Conservation (phyloP, 2,113 vertebrate species). For the Orycteropus afer region DNA sequence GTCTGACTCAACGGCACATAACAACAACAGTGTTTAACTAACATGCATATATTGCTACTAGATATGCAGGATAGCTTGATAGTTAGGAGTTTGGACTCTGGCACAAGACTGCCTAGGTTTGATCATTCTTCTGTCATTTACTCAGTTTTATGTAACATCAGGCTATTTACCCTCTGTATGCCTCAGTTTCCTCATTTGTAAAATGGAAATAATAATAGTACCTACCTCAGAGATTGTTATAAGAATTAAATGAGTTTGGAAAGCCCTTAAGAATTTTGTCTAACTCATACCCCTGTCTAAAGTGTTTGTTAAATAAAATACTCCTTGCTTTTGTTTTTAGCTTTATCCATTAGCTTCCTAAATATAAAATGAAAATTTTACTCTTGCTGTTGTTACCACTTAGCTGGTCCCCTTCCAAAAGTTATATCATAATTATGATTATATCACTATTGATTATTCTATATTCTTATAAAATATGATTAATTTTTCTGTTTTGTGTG, state of each 20-base stretch:
- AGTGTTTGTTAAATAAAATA: constrained; percentile 39
- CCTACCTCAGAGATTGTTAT: background rate
- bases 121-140: background rate
- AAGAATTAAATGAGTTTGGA: background rate
- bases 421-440: background rate
- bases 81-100: background rate
- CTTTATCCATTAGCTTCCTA: constrained; percentile 11
- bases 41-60: background rate
- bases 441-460: background rate
- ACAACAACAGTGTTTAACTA: background rate
- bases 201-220: background rate
- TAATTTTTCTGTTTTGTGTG: background rate
- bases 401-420: background rate
- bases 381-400: background rate
- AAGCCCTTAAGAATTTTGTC: background rate
- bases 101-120: background rate
- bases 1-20: too few relatives aligned
- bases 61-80: background rate
- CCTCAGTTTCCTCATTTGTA: constrained; percentile 25
- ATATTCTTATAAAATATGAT: background rate
- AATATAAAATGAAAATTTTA: constrained; percentile 25
- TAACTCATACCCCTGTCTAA: background rate
- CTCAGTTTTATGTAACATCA: constrained; percentile 27
- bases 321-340: background rate
- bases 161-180: background rate